These are phyloP conservation scores for Falcaria lacertinaria DNA, from an alignment of 2,888 invertebrate genomes.

Conservation along the genomic window DNA sequence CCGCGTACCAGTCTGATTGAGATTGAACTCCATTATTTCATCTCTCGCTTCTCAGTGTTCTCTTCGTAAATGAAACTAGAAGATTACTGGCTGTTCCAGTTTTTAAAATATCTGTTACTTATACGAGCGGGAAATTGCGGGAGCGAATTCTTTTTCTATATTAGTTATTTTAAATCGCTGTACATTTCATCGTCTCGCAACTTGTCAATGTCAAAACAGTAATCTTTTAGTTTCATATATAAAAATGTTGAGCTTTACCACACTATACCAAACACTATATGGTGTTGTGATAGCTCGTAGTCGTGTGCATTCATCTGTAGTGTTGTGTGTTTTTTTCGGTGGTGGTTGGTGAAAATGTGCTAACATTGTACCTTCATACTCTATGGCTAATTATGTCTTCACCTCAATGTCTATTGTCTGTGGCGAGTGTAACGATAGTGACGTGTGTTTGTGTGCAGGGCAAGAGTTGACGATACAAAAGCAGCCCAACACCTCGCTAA, in stretches of 20 bases:
- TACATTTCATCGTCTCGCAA: too few species aligned
- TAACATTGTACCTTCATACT: conserved; percentile 73
- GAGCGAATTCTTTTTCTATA: too few species aligned
- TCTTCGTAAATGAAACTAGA: conserved; percentile 12
- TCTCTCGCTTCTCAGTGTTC: conserved; percentile 24
- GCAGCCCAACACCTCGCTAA: conserved; percentile 94
- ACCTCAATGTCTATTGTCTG: conserved; percentile 32
- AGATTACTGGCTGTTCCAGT: conserved; percentile 9
- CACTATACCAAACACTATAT: background rate
- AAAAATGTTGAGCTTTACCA: background rate
- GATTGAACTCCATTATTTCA: conserved; percentile 12
- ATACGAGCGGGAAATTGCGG: too few species aligned
- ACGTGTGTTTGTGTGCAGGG: conserved; percentile 53
- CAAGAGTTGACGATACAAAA: conserved; percentile 98
- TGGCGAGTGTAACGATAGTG: conserved; percentile 7
- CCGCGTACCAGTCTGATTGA: conserved; percentile 23
- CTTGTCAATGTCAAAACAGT: too few species aligned
- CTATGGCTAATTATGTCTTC: conserved; percentile 77
- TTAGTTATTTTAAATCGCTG: too few species aligned
- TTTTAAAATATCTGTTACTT: too few species aligned
- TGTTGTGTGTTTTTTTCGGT: conserved; percentile 47
- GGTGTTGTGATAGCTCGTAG: background rate
- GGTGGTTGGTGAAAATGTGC: conserved; percentile 80
- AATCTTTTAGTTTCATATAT: background rate
- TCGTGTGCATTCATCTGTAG: conserved; percentile 19